Conservation (phyloP, 2,888 invertebrate genomes). For the Beris chalybata region DNA sequence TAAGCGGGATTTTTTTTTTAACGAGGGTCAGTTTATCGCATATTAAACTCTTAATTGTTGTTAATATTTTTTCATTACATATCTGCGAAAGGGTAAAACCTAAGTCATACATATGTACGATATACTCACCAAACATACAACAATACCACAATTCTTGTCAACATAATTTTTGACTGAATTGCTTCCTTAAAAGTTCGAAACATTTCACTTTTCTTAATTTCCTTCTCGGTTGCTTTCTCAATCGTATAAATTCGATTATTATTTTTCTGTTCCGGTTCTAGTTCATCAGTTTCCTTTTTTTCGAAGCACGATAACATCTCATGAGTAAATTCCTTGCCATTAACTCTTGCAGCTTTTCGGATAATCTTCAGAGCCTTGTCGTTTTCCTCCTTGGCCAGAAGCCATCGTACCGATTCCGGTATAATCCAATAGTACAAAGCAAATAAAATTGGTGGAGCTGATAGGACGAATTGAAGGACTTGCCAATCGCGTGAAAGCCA, state of each 20-base stretch:
- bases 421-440: slow-evolving; percentile 64
- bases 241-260: not conserved
- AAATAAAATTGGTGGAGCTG: slow-evolving; percentile 64
- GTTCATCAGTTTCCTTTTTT: slow-evolving; percentile 36
- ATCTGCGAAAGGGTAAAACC: too few species aligned
- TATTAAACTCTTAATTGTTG: too few species aligned
- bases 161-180: slow-evolving; percentile 56
- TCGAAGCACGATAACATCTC: slow-evolving; percentile 56
- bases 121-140: slow-evolving; percentile 58
- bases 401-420: slow-evolving; percentile 70
- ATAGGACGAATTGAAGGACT: slow-evolving; percentile 61
- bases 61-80: too few species aligned
- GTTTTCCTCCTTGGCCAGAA: slow-evolving; percentile 61
- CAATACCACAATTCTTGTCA: slow-evolving; percentile 56
- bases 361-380: slow-evolving; percentile 62
- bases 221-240: slow-evolving; percentile 9
- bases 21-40: too few species aligned
- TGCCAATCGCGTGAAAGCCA: slow-evolving; percentile 65
- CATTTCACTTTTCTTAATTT: slow-evolving; percentile 48
- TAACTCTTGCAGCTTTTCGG: slow-evolving; percentile 60
- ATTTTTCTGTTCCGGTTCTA: slow-evolving; percentile 10
- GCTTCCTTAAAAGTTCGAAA: slow-evolving; percentile 56
- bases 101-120: too few species aligned
- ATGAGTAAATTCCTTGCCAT: slow-evolving; percentile 58
- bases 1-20: too few species aligned